Base-by-base conservation (phyloP, 2,888 invertebrate genomes). In the Aspidapion aeneum region DNA sequence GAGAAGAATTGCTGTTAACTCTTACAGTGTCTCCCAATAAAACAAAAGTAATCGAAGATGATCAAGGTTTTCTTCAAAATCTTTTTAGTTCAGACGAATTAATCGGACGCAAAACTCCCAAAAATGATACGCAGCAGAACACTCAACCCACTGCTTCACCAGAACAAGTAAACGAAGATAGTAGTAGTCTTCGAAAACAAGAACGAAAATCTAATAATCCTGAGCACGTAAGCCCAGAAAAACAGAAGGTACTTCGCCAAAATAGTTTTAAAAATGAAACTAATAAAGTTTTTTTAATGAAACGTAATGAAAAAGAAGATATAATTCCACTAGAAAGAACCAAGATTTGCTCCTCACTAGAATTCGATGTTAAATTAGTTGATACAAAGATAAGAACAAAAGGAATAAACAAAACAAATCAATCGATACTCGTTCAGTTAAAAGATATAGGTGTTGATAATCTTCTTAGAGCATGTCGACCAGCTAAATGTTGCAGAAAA, bases 401-500 rank as follows among this genome's bases (percentile, higher is more conserved):
- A 22, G 71, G 70, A 20, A 69, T 73, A 19, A 64, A 71, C 19
- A 69, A 74, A 61, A 64, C 62, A 18, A 72, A 73, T 55, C 56
- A 66, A 7, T 64, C 69, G 22, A 69, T 74, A 35, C 65, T 66
- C 2, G 64, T 69, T 48, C 64, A 70, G 35, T 64, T 75, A 12
- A 66, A 71, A 55, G 69, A 73, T 50, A 57, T 75, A 18, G 74
- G 74, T 1, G 70, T 74, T n/a, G 68, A 74, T 57, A 71, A 74
- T 56, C 59, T 75, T 12, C 65, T 75, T 18, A 67, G 71, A 60
- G 75, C 74, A n/a, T 71, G 72, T 48, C 68, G 72, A 57, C 75
- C 75, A 7, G 74, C 72, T 1, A 75, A 73, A 58, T 75, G 75
- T 61, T 74, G 74, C 22, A 67, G 74, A 22, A 71, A 68, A 57